Evolutionary conservation across 2,888 invertebrate genomes (phyloP).

Genomic region (Acrobasis consociella): DNA sequence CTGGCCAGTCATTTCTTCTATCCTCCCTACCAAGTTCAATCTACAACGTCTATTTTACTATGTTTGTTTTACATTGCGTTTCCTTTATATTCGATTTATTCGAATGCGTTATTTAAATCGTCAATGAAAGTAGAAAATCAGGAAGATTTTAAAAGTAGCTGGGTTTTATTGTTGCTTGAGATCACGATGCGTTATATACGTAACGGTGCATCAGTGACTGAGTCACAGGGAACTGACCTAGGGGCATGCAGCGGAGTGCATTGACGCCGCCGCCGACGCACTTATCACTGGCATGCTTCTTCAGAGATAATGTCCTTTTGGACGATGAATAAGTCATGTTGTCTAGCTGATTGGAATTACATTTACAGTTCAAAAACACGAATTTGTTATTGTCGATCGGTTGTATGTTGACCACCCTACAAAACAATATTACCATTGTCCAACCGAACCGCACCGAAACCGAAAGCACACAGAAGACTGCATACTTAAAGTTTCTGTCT

Average conservation of each 20-base stretch:
- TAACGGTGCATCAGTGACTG: slow-evolving; percentile 78
- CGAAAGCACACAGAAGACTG: no score
- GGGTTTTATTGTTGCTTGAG: slow-evolving; percentile 44
- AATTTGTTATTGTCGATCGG: slow-evolving; percentile 28
- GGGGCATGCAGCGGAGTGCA: slow-evolving; percentile 78
- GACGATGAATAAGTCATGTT: slow-evolving; percentile 77
- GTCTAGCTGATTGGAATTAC: slow-evolving; percentile 59
- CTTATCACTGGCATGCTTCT: slow-evolving; percentile 78
- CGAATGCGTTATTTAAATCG: slow-evolving; percentile 26
- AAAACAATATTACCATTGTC: no score
- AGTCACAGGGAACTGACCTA: slow-evolving; percentile 82
- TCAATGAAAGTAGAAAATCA: slow-evolving; percentile 28
- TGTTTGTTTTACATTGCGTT: slow-evolving; percentile 40
- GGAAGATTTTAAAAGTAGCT: slow-evolving; percentile 15
- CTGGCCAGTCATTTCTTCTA: slow-evolving; percentile 50
- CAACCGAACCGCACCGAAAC: no score
- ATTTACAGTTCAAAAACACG: slow-evolving; percentile 61
- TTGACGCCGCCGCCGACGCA: slow-evolving; percentile 73
- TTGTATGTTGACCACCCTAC: background rate
- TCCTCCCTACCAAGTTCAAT: slow-evolving; percentile 33
- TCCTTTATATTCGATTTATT: slow-evolving; percentile 20
- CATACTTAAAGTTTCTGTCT: no score
- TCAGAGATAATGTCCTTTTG: slow-evolving; percentile 71
- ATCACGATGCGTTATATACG: slow-evolving; percentile 67
- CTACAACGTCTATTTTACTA: slow-evolving; percentile 22